These are phyloP conservation scores for Melolontha melolontha DNA, from an alignment of 2,888 invertebrate genomes.

Conservation along the genomic window DNA sequence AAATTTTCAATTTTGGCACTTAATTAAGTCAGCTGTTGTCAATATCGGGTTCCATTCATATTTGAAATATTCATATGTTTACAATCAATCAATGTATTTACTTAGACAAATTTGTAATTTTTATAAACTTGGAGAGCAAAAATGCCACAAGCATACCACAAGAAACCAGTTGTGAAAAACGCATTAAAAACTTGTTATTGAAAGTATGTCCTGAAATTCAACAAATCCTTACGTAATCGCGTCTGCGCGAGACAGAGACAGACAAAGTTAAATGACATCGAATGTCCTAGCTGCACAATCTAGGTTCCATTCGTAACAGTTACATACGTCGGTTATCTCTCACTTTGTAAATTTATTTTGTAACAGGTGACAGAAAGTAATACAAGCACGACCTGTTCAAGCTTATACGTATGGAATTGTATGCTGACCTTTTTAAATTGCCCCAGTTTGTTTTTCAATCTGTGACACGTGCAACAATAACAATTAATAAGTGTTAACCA, in stretches of 20 bases:
- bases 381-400: too few species aligned
- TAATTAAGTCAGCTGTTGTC: too few species aligned
- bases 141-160: slow-evolving; percentile 7
- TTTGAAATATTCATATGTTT: too few species aligned
- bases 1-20: too few species aligned
- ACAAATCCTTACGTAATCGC: slow-evolving; percentile 42
- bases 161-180: slow-evolving; percentile 43
- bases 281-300: slow-evolving; percentile 39
- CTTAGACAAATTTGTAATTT: too few species aligned
- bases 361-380: slow-evolving; percentile 26
- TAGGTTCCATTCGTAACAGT: slow-evolving; percentile 40
- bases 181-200: slow-evolving; percentile 43
- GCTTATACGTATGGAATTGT: too few species aligned
- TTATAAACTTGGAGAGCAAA: slow-evolving; percentile 1
- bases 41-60: too few species aligned
- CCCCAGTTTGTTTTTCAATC: too few species aligned
- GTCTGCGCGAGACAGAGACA: slow-evolving; percentile 31
- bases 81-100: too few species aligned
- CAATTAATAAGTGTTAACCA: too few species aligned
- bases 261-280: slow-evolving; percentile 42
- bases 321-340: slow-evolving; percentile 37
- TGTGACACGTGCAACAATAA: too few species aligned
- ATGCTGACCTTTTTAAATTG: too few species aligned
- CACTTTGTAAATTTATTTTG: slow-evolving; percentile 16
- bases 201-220: slow-evolving; percentile 42